phyloP scores from a whole-genome alignment of 1,140 invertebrate genomes.

The Zaprionus vittiger region DNA sequence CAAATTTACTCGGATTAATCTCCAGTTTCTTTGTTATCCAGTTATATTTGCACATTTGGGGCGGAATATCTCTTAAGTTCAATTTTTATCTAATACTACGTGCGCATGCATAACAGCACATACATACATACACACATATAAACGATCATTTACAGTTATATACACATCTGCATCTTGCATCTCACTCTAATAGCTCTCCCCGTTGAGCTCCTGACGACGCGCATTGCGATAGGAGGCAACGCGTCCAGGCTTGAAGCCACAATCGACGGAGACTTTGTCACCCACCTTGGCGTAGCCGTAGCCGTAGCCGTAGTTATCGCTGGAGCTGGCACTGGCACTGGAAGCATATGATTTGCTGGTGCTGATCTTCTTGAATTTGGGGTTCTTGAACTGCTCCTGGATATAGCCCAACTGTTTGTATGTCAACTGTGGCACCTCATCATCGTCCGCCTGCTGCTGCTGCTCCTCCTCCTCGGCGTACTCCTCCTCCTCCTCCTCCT shows the following conservation, averaged over 20 bases:
- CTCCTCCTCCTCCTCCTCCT: slow-evolving; percentile 71
- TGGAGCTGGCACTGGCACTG: background rate
- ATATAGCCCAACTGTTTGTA: slow-evolving; percentile 78
- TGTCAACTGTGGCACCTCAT: slow-evolving; percentile 59
- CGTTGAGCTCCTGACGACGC: slow-evolving; percentile 59
- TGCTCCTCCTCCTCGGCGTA: slow-evolving; percentile 62
- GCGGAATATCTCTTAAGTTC: background rate
- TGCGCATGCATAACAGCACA: slow-evolving; percentile 5
- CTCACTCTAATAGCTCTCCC: slow-evolving; percentile 35
- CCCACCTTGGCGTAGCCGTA: slow-evolving; percentile 63
- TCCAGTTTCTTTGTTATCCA: background rate
- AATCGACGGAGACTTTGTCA: slow-evolving; percentile 69
- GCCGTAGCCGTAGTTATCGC: slow-evolving; percentile 29
- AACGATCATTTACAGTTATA: slow-evolving; percentile 27
- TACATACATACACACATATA: slow-evolving; percentile 21
- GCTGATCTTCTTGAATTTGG: slow-evolving; percentile 66
- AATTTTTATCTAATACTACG: background rate
- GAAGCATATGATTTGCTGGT: slow-evolving; percentile 42
- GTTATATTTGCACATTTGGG: background rate
- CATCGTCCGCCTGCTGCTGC: slow-evolving; percentile 48
- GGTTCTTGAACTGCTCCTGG: slow-evolving; percentile 75
- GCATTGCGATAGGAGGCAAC: slow-evolving; percentile 67
- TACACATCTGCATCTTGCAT: slow-evolving; percentile 12
- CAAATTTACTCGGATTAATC: background rate
- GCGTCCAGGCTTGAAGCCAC: slow-evolving; percentile 75